A percentile compares a stretch with the other conserved stretches of the same genome.
phyloP scores from a whole-genome alignment of 1,140 invertebrate species.

The Latrodectus geometricus region DNA sequence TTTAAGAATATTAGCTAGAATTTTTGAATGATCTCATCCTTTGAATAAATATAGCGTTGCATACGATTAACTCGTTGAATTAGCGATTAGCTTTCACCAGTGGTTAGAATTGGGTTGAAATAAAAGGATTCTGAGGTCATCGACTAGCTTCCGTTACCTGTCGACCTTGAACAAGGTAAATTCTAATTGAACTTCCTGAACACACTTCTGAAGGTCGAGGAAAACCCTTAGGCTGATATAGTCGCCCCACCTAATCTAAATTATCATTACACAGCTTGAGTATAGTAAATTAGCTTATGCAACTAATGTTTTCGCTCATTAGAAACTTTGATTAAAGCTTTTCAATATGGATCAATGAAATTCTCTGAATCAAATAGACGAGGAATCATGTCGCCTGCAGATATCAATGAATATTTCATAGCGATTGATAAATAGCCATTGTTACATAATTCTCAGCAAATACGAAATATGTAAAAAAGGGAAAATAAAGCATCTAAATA shows the following conservation, averaged over 20 bases:
- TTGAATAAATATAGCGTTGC: neutral
- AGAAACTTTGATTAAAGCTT: too few relatives aligned
- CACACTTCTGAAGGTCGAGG: conserved; percentile 48
- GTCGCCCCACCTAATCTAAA: neutral
- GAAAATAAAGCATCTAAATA: too few relatives aligned
- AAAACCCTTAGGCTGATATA: neutral
- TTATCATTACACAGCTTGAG: neutral
- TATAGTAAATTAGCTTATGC: too few relatives aligned
- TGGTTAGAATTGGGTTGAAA: neutral
- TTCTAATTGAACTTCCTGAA: conserved; percentile 45
- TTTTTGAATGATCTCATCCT: neutral
- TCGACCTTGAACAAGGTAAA: conserved; percentile 52
- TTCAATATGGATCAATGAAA: too few relatives aligned
- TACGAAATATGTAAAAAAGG: too few relatives aligned
- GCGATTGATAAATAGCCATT: too few relatives aligned
- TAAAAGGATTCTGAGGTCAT: conserved; percentile 33
- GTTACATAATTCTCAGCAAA: too few relatives aligned
- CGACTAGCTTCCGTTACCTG: conserved; percentile 55
- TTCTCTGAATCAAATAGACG: too few relatives aligned
- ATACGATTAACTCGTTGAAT: neutral
- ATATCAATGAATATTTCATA: too few relatives aligned
- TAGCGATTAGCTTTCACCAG: conserved; percentile 26
- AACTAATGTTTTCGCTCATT: too few relatives aligned
- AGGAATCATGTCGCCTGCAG: too few relatives aligned
- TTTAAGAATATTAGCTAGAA: neutral